Evolutionary conservation across 2,113 vertebrate genomes (phyloP).

Genomic region (Neoarius graeffei): DNA sequence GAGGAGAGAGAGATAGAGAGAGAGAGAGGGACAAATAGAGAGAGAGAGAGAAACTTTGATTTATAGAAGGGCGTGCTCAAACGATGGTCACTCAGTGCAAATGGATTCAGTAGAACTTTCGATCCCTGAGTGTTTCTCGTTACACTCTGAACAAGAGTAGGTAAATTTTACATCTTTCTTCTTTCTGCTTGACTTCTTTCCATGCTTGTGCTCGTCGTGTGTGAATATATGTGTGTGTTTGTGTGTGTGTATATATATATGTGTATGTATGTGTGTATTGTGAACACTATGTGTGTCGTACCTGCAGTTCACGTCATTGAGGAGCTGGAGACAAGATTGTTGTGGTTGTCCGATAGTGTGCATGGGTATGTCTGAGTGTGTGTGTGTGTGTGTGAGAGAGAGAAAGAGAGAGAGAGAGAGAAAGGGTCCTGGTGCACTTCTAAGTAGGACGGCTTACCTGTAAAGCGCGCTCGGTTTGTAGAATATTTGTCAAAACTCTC

Average conservation of each 20-base stretch:
- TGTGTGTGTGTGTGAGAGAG: constrained; percentile 27
- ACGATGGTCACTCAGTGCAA: constrained; percentile 90
- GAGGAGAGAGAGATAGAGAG: constrained; percentile 59
- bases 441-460: constrained; percentile 16
- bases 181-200: constrained; percentile 55
- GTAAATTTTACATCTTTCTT: constrained; percentile 84
- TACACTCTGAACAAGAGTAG: constrained; percentile 99
- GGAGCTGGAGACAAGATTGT: constrained; percentile 70
- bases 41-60: constrained; percentile 83
- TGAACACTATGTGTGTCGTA: constrained; percentile 52
- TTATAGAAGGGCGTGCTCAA: constrained; percentile 81
- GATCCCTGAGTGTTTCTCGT: constrained; percentile 94
- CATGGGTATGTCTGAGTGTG: constrained; percentile 27
- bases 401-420: background rate
- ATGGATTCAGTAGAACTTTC: constrained; percentile 99
- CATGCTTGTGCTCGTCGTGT: constrained; percentile 47
- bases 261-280: constrained; percentile 53
- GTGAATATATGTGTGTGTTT: constrained; percentile 34
- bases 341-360: constrained; percentile 69
- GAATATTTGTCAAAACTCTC: background rate
- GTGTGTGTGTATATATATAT: constrained; percentile 58
- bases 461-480: background rate
- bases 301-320: constrained; percentile 56
- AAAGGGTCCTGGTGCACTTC: background rate
- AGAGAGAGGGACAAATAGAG: constrained; percentile 63